phyloP scores from a whole-genome alignment of 2,113 vertebrate species.

The Xiphorhynchus elegans region DNA sequence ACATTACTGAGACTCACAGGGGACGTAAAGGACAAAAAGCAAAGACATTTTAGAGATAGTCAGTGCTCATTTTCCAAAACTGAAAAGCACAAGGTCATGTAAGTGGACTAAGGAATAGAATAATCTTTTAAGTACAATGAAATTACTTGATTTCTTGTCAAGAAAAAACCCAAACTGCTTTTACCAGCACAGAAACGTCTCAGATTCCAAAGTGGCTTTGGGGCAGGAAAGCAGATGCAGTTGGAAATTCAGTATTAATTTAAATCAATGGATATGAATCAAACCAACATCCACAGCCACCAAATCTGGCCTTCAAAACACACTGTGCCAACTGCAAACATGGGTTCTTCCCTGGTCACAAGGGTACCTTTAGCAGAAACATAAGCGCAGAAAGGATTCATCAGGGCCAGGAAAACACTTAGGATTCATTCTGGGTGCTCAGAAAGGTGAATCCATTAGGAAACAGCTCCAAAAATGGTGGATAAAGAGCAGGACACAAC shows the following conservation, averaged over 20 bases:
- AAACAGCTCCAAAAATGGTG: neutral
- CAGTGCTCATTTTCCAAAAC: neutral
- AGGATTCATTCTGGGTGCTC: neutral
- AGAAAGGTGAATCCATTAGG: rapidly evolving
- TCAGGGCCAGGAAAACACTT: neutral
- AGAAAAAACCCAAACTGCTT: neutral
- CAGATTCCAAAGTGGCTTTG: neutral
- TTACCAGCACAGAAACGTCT: neutral
- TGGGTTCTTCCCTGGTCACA: neutral
- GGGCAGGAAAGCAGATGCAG: neutral
- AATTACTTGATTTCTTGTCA: neutral
- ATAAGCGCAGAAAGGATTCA: rapidly evolving
- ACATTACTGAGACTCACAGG: neutral
- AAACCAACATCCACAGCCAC: neutral
- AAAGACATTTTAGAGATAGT: neutral
- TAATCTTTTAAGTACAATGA: neutral
- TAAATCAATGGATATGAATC: neutral
- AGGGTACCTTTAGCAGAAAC: neutral
- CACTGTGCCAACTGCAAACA: neutral
- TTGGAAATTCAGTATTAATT: neutral
- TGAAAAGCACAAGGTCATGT: neutral
- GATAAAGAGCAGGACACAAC: neutral
- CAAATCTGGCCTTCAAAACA: neutral
- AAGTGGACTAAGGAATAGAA: neutral
- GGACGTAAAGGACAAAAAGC: neutral